Percentiles rank a stretch among this genome's conserved stretches.
phyloP scores from a whole-genome alignment of 2,888 invertebrate species.

The Euzophera pinguis region DNA sequence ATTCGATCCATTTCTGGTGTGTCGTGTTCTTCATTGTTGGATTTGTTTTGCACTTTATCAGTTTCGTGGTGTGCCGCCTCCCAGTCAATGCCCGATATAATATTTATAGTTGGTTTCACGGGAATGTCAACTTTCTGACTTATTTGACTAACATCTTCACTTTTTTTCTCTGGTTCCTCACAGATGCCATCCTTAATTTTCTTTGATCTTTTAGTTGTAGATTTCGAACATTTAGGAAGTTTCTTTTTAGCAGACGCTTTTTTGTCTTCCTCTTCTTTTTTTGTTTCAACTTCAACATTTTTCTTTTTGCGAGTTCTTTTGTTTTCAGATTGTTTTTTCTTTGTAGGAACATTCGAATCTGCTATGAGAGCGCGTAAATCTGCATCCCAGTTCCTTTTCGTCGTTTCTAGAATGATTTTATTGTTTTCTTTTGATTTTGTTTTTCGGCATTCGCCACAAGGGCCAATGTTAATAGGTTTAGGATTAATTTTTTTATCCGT shows the following conservation, averaged over 20 bases:
- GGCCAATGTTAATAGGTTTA: slow-evolving; percentile 18
- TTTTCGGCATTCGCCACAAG: slow-evolving; percentile 24
- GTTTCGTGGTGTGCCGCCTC: slow-evolving; percentile 25
- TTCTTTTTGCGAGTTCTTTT: slow-evolving; percentile 19
- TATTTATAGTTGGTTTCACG: slow-evolving; percentile 55
- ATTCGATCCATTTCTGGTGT: slow-evolving; percentile 68
- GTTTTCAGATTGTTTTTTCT: slow-evolving; percentile 20
- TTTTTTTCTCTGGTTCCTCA: slow-evolving; percentile 25
- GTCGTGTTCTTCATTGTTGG: slow-evolving; percentile 40
- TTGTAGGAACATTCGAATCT: slow-evolving; percentile 21
- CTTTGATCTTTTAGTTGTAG: slow-evolving; percentile 17
- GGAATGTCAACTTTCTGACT: slow-evolving; percentile 22
- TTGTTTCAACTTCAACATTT: slow-evolving; percentile 21
- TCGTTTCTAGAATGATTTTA: slow-evolving; percentile 22
- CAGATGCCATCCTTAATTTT: slow-evolving; percentile 28
- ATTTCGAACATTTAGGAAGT: slow-evolving; percentile 25
- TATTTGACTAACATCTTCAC: no score
- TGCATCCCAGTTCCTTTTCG: slow-evolving; percentile 59
- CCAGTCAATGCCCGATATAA: slow-evolving; percentile 33
- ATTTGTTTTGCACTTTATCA: slow-evolving; percentile 37
- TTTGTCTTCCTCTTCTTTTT: slow-evolving; percentile 21
- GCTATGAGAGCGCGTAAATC: slow-evolving; percentile 54
- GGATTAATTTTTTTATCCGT: slow-evolving; percentile 19
- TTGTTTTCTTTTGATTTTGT: slow-evolving; percentile 30
- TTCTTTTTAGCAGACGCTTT: slow-evolving; percentile 20